Percentiles rank a stretch among this genome's conserved stretches.
Conservation (phyloP, 2,797 vertebrate genomes). For the Pipistrellus nathusii region DNA sequence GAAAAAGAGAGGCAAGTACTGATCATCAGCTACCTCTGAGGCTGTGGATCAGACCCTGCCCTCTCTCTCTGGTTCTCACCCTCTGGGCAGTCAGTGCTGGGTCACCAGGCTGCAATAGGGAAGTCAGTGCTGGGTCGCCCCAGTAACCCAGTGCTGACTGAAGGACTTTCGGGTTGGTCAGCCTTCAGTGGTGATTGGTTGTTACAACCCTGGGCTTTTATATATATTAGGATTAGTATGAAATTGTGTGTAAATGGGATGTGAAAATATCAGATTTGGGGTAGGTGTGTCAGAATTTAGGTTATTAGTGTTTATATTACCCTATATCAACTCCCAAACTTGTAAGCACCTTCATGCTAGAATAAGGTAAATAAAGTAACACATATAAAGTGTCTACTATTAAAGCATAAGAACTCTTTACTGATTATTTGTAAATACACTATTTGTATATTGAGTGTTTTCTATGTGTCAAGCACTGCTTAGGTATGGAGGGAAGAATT, state of each 20-base stretch:
- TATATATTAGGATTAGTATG: neutral
- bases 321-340: neutral
- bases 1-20: too few species aligned
- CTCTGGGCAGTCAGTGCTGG: too few species aligned
- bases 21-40: too few species aligned
- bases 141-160: too few species aligned
- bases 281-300: neutral
- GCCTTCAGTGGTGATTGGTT: too few species aligned
- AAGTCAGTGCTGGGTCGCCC: too few species aligned
- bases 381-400: neutral
- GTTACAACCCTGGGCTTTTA: too few species aligned
- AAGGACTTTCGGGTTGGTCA: too few species aligned
- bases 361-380: neutral
- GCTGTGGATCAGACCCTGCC: too few species aligned
- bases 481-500: neutral
- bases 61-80: too few species aligned
- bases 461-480: neutral
- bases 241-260: neutral
- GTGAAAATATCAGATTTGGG: neutral
- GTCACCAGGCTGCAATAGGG: too few species aligned
- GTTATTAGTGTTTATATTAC: neutral
- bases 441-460: neutral
- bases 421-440: neutral
- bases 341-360: neutral
- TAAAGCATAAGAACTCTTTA: neutral